These are phyloP conservation scores for Drosophila testacea DNA, from an alignment of 2,888 invertebrate genomes.

Conservation along the genomic window DNA sequence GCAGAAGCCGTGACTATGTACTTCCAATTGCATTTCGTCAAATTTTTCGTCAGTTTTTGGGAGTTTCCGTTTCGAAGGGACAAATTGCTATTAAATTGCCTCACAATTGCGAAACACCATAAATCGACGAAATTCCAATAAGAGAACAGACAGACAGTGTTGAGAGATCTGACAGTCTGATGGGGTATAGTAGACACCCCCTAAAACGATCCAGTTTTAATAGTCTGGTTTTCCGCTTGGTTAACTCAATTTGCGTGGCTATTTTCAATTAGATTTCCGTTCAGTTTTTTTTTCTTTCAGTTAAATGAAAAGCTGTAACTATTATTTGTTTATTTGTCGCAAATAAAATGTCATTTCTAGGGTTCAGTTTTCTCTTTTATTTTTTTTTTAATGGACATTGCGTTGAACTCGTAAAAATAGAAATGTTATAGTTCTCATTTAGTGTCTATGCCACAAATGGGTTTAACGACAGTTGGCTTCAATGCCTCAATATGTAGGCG, in stretches of 20 bases:
- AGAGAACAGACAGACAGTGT: conserved; percentile 15
- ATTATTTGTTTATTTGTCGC: conserved; percentile 76
- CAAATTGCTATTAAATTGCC: conserved; percentile 81
- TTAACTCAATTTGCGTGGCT: conserved; percentile 81
- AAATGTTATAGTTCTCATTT: conserved; percentile 72
- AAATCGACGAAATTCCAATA: conserved; percentile 63
- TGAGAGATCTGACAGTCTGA: conserved; percentile 1
- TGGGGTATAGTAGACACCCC: conserved; percentile 23
- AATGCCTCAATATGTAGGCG: conserved; percentile 11
- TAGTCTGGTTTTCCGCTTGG: conserved; percentile 82
- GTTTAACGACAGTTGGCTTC: conserved; percentile 64
- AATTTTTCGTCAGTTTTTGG: conserved; percentile 65
- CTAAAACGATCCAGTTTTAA: conserved; percentile 64
- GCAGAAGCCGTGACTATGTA: conserved; percentile 56
- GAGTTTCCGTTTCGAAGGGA: conserved; percentile 46
- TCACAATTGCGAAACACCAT: conserved; percentile 77
- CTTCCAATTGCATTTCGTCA: conserved; percentile 79
- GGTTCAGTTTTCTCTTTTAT: conserved; percentile 34
- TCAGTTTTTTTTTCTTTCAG: conserved; percentile 38
- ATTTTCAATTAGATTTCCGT: conserved; percentile 79
- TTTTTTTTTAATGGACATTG: conserved; percentile 51
- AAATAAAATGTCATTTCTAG: conserved; percentile 63
- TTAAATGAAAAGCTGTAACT: conserved; percentile 37
- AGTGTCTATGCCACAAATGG: conserved; percentile 66
- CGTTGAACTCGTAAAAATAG: conserved; percentile 75